Percentiles rank a stretch among this genome's conserved stretches.
These are phyloP conservation scores for Chrosomus eos DNA, from an alignment of 2,797 vertebrate genomes.

Conservation along the genomic window DNA sequence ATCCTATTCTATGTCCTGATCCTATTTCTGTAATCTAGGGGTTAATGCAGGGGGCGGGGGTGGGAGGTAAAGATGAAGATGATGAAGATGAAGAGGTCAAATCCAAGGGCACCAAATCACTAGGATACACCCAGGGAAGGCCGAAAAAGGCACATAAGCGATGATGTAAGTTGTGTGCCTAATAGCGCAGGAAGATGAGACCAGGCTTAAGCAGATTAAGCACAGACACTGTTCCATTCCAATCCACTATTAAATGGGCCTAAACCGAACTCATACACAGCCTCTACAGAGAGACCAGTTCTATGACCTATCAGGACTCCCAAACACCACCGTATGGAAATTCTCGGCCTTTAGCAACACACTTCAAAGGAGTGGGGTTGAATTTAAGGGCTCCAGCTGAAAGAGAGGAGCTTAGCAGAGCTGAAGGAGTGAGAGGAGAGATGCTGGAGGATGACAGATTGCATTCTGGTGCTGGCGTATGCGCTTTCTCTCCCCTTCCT, in stretches of 20 bases:
- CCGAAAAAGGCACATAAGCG: constrained; percentile 31
- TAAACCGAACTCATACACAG: constrained; percentile 10
- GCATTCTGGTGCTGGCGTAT: constrained; percentile 43
- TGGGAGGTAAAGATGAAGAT: neutral
- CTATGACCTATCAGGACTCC: neutral
- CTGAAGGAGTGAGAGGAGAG: constrained; percentile 32
- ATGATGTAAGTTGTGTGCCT: constrained; percentile 50
- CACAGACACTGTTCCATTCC: constrained; percentile 28
- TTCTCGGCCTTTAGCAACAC: neutral
- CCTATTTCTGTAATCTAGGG: neutral
- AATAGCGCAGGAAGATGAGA: constrained; percentile 44
- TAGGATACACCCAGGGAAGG: constrained; percentile 9
- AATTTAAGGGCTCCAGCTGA: constrained; percentile 20
- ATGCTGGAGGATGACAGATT: constrained; percentile 53
- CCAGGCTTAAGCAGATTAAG: constrained; percentile 48
- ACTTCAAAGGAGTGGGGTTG: constrained; percentile 18
- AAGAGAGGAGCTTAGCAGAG: constrained; percentile 33
- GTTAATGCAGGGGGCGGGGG: neutral
- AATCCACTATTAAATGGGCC: constrained; percentile 48
- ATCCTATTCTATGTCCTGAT: constrained; percentile 10
- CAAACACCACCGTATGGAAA: neutral
- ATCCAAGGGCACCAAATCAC: constrained; percentile 21
- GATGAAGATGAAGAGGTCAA: constrained; percentile 20
- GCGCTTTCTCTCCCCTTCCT: constrained; percentile 58
- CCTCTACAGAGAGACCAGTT: neutral